phyloP scores from a whole-genome alignment of 1,140 invertebrate genomes.

The Bicyclus anynana region DNA sequence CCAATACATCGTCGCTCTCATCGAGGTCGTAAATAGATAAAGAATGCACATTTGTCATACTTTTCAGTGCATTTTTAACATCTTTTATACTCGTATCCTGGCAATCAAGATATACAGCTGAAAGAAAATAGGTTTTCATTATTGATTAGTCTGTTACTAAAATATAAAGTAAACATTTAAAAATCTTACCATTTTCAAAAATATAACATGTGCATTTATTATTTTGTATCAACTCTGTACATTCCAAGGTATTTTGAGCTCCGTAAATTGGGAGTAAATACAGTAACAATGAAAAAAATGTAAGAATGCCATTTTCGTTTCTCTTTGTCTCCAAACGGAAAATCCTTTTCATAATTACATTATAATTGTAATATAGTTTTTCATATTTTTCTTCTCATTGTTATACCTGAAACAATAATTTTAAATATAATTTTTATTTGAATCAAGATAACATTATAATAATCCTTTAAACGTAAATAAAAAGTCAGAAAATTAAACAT shows the following conservation, averaged over 20 bases:
- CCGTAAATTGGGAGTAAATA: constrained; percentile 60
- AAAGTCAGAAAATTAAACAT: no score
- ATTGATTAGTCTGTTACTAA: not conserved
- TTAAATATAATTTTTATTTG: not conserved
- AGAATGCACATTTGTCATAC: constrained; percentile 53
- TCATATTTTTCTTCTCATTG: constrained; percentile 31
- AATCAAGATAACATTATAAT: no score
- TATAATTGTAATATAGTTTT: constrained; percentile 49
- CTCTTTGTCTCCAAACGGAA: constrained; percentile 51
- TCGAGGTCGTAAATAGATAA: constrained; percentile 65
- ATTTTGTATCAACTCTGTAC: constrained; percentile 53
- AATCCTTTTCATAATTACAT: constrained; percentile 72
- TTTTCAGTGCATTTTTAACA: constrained; percentile 64
- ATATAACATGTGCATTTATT: constrained; percentile 69
- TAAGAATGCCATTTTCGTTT: constrained; percentile 52
- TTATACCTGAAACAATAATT: constrained; percentile 43
- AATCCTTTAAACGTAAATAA: no score
- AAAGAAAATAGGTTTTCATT: constrained; percentile 26
- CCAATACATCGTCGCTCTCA: constrained; percentile 60
- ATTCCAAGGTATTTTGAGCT: constrained; percentile 71
- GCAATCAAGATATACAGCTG: constrained; percentile 68
- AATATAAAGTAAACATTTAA: constrained; percentile 18
- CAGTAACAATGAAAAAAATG: constrained; percentile 66
- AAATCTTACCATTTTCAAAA: constrained; percentile 60
- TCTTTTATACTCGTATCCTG: constrained; percentile 58